Conservation (phyloP, 64 coral and sea anemone genomes). For the Cladopsammia gracilis region DNA sequence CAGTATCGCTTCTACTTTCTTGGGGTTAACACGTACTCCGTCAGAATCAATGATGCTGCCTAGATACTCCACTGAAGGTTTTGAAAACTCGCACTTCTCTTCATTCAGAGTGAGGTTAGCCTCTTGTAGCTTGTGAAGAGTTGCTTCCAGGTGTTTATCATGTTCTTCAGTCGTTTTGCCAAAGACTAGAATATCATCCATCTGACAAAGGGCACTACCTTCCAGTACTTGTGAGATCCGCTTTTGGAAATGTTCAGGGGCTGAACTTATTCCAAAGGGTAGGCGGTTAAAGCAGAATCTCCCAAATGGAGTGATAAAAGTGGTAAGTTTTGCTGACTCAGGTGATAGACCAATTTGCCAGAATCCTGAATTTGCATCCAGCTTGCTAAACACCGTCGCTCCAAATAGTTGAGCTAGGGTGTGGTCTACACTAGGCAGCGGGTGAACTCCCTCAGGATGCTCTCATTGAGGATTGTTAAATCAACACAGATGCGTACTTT, state of each 20-base stretch:
- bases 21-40: constrained; percentile 11
- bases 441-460: not conserved
- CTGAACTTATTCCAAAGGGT: constrained; percentile 23
- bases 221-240: not conserved
- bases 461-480: constrained; percentile 25
- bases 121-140: constrained; percentile 27
- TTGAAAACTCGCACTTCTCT: constrained; percentile 43
- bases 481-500: constrained; percentile 37
- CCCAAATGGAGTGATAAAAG: constrained; percentile 52
- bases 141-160: constrained; percentile 7
- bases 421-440: constrained; percentile 20
- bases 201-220: constrained; percentile 15
- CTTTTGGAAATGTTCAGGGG: constrained; percentile 31
- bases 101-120: constrained; percentile 29
- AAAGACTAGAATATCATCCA: constrained; percentile 44
- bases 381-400: too few relatives aligned
- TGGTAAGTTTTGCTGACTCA: constrained; percentile 9
- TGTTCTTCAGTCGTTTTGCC: constrained; percentile 23
- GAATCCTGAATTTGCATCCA: constrained; percentile 63
- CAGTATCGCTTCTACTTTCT: constrained; percentile 33
- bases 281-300: constrained; percentile 34
- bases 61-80: not conserved
- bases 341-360: constrained; percentile 26
- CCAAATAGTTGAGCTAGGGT: constrained; percentile 20
- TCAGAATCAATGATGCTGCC: not conserved